Evolutionary conservation across 2,113 vertebrate species (phyloP).

Genomic region (Peucedramus taeniatus): DNA sequence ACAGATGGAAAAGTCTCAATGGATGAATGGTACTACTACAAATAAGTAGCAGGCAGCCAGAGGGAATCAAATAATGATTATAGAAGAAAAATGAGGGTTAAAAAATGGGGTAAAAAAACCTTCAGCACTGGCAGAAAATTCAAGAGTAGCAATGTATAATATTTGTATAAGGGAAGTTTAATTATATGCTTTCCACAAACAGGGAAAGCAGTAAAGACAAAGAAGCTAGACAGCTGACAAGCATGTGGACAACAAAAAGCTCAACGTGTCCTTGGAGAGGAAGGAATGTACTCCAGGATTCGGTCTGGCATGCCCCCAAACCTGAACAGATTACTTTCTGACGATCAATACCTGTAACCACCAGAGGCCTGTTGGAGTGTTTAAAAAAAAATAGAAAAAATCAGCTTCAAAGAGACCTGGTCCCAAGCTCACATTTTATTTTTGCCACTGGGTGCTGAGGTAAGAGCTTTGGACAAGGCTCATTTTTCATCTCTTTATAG

Average conservation of each 20-base stretch:
- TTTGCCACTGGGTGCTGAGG: constrained; percentile 79
- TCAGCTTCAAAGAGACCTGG: constrained; percentile 73
- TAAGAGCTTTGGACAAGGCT: constrained; percentile 77
- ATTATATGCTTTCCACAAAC: neutral
- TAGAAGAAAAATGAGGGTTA: constrained; percentile 79
- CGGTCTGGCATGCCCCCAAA: constrained; percentile 84
- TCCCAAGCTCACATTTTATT: constrained; percentile 77
- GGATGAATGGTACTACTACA: constrained; percentile 86
- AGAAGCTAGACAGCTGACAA: constrained; percentile 63
- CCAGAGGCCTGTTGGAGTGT: constrained; percentile 83
- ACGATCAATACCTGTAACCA: constrained; percentile 87
- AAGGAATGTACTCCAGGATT: constrained; percentile 74
- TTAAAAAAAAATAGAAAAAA: constrained; percentile 21
- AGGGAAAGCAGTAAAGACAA: constrained; percentile 47
- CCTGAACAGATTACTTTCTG: constrained; percentile 87
- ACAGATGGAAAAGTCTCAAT: constrained; percentile 88
- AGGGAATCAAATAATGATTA: constrained; percentile 83
- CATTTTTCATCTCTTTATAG: constrained; percentile 81
- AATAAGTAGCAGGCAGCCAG: constrained; percentile 82
- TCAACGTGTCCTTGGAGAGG: constrained; percentile 75
- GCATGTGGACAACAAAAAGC: constrained; percentile 69
- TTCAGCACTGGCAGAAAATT: constrained; percentile 59
- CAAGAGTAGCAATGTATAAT: constrained; percentile 23
- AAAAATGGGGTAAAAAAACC: constrained; percentile 56
- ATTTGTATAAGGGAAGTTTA: neutral